Evolutionary conservation across 2,113 vertebrate species (phyloP).

Genomic region (Ctenomys sociabilis): DNA sequence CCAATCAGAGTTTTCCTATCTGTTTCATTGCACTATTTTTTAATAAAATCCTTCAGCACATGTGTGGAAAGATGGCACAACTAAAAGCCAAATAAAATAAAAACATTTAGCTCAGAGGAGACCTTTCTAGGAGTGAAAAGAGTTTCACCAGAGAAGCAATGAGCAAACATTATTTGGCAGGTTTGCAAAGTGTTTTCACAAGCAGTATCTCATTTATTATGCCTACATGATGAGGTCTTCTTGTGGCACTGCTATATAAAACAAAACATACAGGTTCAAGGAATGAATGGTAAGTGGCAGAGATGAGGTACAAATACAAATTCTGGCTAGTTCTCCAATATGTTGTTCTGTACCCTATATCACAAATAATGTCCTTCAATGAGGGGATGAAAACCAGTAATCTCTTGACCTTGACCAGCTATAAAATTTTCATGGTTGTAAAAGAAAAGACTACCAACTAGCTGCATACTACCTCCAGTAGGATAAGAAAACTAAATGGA

Average conservation of each 20-base stretch:
- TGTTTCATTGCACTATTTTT: background rate
- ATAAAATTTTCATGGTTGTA: background rate
- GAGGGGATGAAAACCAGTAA: background rate
- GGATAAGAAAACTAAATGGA: background rate
- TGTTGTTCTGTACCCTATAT: background rate
- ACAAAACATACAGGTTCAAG: background rate
- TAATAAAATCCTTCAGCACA: background rate
- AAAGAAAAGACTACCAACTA: background rate
- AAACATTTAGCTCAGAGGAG: background rate
- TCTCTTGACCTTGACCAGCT: background rate
- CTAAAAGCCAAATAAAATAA: slow-evolving; percentile 16
- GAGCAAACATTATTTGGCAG: background rate
- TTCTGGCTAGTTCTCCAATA: background rate
- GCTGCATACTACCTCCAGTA: background rate
- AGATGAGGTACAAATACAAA: background rate
- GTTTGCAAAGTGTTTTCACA: background rate
- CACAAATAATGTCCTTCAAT: background rate
- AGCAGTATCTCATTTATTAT: background rate
- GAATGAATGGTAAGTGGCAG: background rate
- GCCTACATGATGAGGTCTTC: background rate
- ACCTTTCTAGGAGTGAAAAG: background rate
- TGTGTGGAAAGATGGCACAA: background rate
- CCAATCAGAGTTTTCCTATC: background rate
- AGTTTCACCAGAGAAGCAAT: background rate
- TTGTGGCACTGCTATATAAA: background rate